phyloP scores from a whole-genome alignment of 2,113 vertebrate genomes.

The Lethenteron reissneri region DNA sequence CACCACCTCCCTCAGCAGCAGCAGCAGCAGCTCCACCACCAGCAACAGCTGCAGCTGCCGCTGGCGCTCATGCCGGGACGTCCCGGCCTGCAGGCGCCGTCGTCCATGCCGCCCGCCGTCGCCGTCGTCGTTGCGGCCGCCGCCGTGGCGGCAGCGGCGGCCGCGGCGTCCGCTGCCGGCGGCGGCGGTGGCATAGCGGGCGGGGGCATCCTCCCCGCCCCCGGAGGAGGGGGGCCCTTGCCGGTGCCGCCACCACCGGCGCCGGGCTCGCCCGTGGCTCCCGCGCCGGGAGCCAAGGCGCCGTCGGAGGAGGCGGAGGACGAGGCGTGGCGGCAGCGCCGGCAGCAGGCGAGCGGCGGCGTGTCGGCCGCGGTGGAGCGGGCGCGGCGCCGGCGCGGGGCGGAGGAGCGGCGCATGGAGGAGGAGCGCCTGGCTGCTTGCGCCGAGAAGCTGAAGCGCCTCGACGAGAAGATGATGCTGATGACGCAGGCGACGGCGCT shows the following conservation, averaged over 20 bases:
- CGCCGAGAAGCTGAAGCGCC: constrained; percentile 57
- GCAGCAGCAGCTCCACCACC: too few relatives aligned
- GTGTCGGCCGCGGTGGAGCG: constrained; percentile 65
- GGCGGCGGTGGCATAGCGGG: too few relatives aligned
- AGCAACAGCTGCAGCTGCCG: too few relatives aligned
- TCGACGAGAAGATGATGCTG: constrained; percentile 37
- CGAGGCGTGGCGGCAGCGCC: constrained; percentile 64
- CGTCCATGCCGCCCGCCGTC: too few relatives aligned
- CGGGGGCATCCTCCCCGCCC: constrained; percentile 10
- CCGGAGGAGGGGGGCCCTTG: constrained; percentile 23
- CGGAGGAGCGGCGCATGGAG: constrained; percentile 68
- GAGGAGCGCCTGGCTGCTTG: constrained; percentile 66
- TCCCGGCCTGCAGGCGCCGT: too few relatives aligned
- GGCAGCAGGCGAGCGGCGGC: constrained; percentile 59
- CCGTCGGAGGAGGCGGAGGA: constrained; percentile 50
- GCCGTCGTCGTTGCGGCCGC: too few relatives aligned
- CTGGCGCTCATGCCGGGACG: too few relatives aligned
- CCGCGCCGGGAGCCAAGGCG: constrained; percentile 23
- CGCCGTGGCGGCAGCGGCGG: too few relatives aligned
- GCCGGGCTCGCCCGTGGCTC: too few relatives aligned
- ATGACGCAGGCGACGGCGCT: too few relatives aligned
- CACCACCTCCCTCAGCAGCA: too few relatives aligned
- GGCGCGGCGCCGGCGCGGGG: constrained; percentile 50
- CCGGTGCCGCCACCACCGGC: constrained; percentile 17
- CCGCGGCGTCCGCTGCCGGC: too few relatives aligned